Percentiles rank a stretch among this genome's conserved stretches.
These are phyloP conservation scores for Tautogolabrus adspersus DNA, from an alignment of 2,113 vertebrate species.

Conservation along the genomic window DNA sequence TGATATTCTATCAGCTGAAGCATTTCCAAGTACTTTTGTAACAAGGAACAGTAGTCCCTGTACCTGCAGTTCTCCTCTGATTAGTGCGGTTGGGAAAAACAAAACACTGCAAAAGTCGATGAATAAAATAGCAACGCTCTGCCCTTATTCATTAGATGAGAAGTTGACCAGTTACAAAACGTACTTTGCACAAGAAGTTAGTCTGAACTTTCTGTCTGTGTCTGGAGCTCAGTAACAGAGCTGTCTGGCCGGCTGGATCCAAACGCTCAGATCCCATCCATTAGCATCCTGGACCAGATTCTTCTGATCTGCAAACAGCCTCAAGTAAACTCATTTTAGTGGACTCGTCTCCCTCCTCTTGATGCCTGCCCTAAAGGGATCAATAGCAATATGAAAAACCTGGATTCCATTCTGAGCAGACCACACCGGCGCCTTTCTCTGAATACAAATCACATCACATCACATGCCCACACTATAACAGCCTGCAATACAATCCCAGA, in stretches of 20 bases:
- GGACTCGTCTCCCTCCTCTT: conserved; percentile 70
- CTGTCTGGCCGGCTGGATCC: conserved; percentile 57
- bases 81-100: neutral
- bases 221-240: conserved; percentile 41
- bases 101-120: conserved; percentile 25
- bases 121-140: conserved; percentile 35
- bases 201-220: conserved; percentile 53
- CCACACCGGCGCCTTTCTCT: conserved; percentile 73
- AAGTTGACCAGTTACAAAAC: conserved; percentile 39
- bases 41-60: neutral
- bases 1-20: neutral
- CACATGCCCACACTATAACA: conserved; percentile 64
- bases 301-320: conserved; percentile 84
- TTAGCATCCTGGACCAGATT: conserved; percentile 83
- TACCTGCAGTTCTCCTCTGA: conserved; percentile 1
- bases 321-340: conserved; percentile 84
- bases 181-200: conserved; percentile 21
- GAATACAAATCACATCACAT: conserved; percentile 84
- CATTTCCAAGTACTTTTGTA: neutral
- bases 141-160: conserved; percentile 34
- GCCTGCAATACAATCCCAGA: conserved; percentile 66
- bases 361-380: conserved; percentile 79
- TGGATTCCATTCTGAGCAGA: conserved; percentile 82
- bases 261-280: conserved; percentile 68
- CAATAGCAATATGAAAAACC: conserved; percentile 86